Base-by-base conservation (phyloP, 2,888 invertebrate species). In the Drosophila austrosaltans region DNA sequence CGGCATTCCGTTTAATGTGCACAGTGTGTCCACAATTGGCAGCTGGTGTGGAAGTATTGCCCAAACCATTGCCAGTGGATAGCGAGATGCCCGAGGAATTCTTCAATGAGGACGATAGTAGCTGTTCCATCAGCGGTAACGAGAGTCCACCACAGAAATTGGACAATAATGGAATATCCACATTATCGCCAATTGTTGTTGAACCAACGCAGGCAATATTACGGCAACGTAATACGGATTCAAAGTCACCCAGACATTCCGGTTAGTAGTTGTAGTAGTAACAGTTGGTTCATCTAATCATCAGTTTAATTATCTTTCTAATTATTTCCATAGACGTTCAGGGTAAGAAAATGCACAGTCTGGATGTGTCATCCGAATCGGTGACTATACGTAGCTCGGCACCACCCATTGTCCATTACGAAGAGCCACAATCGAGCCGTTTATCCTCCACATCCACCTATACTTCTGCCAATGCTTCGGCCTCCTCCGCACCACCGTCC, bases 1-100 rank as follows among this genome's bases (percentile, higher is more conserved):
- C 96, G 76, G 97, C 98, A 0, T 97, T 96, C 93, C 95, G 96
- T 89, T 94, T 97, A 74, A 97, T 98, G 96, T 95, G 94, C 89
- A 96, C 96, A 84, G 96, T 98, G 30, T 98, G 97, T 96, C 95
- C 95, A 88, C 94, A 91, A 78, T 60, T 93, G 90, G 89, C 92
- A 88, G 90, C 90, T 65, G 76, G 73, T 20, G 83, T 91, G 53
- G 90, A 91, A 53, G 92, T 91, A 69, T 73, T 89, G 36, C 89
- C 89, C 48, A 91, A 91, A 30, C 68, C 73, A 74, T 74, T 83
- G 78, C 91, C 91, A 61, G 69, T 61, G 5, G 88, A 90, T 66
- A 90, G 91, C 39, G 92, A 92, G 72, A 87, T 90, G 36, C 89
- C 90, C 32, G 92, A 92, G 78, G 92, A 92, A 79, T 91, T 87